Evolutionary conservation across 64 coral and sea anemone species (phyloP), one percentile per base, ranked within the genome.

Genomic region (Dendronephthya gigantea): DNA sequence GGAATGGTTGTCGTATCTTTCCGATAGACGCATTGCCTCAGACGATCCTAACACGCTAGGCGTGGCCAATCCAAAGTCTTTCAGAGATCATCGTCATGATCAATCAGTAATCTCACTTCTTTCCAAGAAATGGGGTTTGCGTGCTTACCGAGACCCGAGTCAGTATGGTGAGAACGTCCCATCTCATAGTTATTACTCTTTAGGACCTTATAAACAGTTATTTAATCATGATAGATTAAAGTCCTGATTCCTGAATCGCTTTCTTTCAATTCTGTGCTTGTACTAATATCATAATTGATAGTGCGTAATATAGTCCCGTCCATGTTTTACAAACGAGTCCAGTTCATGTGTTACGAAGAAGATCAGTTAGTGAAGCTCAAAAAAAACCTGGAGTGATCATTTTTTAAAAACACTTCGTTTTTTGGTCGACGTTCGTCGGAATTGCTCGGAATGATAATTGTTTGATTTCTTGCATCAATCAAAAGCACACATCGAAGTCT

Each of bases 71-170:
- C 45, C 83, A 85, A 50, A 85, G 48, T 52, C 83, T 49, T 85
- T 85, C 51, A 55, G 17, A 45, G 83, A 6, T 85, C 83, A 85
- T 85, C 58, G 84, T 35, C 84, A 85, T 85, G 84, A 85, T 85
- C 6, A 62, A 30, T 85, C 84, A 35, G 84, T 39, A 27, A 49
- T 85, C 33, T 85, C 50, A 16, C 51, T 85, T 55, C 37, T 62
- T 55, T 85, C 49, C 50, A 85, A 85, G 84, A 85, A 85, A 85
- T 85, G 84, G 84, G 84, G 39, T 49, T 45, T 84, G 29, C 43
- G 28, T 49, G 50, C 84, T 65, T 85, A 85, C 37, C 30, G 84
- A 35, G 33, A 38, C 65, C 50, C 49, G 33, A 85, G 84, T 35
- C 84, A 58, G 35, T 59, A 35, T 85, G 84, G 84, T 7, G 51